Evolutionary conservation across 2,888 invertebrate species (phyloP).

Genomic region (Mimachlamys varia): DNA sequence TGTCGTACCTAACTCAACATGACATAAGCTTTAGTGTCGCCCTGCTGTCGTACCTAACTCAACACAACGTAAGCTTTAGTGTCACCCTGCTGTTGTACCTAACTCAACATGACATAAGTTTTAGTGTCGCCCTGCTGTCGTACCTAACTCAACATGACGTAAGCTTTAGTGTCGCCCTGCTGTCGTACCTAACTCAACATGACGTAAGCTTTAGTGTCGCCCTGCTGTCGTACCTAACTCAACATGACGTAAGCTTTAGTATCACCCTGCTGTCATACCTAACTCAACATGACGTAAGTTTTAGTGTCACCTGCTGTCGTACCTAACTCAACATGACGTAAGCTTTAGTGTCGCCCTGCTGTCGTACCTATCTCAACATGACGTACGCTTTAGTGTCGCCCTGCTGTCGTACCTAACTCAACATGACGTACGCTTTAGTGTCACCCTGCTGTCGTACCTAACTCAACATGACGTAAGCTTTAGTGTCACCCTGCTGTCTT

Average conservation of each 20-base stretch:
- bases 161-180: conserved; percentile 1
- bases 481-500: not conserved
- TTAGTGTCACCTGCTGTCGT: not conserved
- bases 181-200: not conserved
- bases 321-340: conserved; percentile 16
- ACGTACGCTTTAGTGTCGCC: conserved; percentile 1
- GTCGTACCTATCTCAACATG: not conserved
- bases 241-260: too few species aligned
- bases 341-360: too few species aligned
- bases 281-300: conserved; percentile 5
- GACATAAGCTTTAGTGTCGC: conserved; percentile 1
- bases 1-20: not conserved
- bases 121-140: not conserved
- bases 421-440: conserved; percentile 9
- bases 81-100: not conserved
- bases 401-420: not conserved
- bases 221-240: too few species aligned
- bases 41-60: not conserved
- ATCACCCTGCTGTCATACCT: too few species aligned
- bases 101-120: conserved; percentile 1
- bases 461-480: conserved; percentile 13
- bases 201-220: conserved; percentile 5
- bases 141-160: conserved; percentile 3
- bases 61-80: not conserved
- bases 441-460: not conserved